phyloP scores from a whole-genome alignment of 2,888 invertebrate species.

The Ariolimax columbianus region DNA sequence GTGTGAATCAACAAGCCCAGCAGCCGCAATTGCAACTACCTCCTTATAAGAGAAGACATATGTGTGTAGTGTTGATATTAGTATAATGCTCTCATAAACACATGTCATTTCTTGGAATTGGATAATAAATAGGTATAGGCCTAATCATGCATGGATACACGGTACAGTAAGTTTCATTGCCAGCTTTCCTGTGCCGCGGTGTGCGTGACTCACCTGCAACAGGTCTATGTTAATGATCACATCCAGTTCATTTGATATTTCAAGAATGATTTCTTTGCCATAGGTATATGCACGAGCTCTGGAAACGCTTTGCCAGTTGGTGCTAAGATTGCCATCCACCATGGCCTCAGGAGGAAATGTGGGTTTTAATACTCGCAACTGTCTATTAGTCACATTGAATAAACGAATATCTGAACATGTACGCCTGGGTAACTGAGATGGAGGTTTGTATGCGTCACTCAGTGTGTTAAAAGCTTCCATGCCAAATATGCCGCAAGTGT shows the following conservation, averaged over 20 bases:
- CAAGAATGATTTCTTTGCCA: conserved; percentile 27
- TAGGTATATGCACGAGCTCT: conserved; percentile 53
- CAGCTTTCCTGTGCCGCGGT: too few species aligned
- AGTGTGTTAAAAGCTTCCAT: conserved; percentile 57
- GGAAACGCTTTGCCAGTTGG: conserved; percentile 68
- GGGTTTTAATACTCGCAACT: neutral
- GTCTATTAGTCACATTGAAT: neutral
- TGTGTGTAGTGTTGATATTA: too few species aligned
- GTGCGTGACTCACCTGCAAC: conserved; percentile 56
- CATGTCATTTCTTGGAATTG: too few species aligned
- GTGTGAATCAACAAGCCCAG: too few species aligned
- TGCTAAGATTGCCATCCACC: conserved; percentile 62
- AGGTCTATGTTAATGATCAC: conserved; percentile 57
- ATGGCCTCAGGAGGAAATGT: conserved; percentile 53
- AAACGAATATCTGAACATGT: conserved; percentile 40
- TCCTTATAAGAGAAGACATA: too few species aligned
- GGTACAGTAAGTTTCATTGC: too few species aligned
- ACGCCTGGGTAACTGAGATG: conserved; percentile 17
- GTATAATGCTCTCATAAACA: too few species aligned
- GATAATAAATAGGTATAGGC: too few species aligned
- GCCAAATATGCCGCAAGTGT: conserved; percentile 62
- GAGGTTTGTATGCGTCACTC: conserved; percentile 43
- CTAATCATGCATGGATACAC: too few species aligned
- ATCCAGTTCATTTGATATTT: conserved; percentile 36
- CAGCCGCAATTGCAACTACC: too few species aligned